Evolutionary conservation across 1,140 invertebrate genomes (phyloP), one percentile per base, ranked within the genome.

Genomic region (Stratiolaelaps scimitus): DNA sequence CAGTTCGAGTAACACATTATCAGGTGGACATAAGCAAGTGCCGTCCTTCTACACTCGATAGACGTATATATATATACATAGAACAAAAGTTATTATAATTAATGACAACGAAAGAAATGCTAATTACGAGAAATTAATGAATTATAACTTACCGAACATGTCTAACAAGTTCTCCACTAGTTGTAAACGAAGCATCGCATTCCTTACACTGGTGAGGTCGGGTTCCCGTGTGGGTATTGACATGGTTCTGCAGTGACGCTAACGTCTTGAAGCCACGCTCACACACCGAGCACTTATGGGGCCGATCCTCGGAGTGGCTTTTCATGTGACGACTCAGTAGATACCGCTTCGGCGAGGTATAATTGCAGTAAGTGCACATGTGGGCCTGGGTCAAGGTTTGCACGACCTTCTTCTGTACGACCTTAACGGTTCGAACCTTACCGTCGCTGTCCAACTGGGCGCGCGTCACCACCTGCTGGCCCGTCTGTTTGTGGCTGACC

Each of bases 221-320:
- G 7, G 87, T 88, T 44, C 92, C 92, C 29, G 92, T 93, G 75
- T 98, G 93, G 67, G 91, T 96, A 75, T 96, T 96, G 1, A 93
- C 84, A 76, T 97, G 92, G 75, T 96, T 98, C 71, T 93, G 87
- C 28, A 97, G 77, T 0, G 91, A 92, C 0, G 90, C 88, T 20
- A 89, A 74, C 0, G 92, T 93, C 77, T 96, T 97, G 73, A 98
- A 98, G 6, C 90, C 91, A 56, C 91, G 80, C 71, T 93, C 89
- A 76, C 92, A 97, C 23, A 95, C 88, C 53, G 83, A 85, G 75
- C 91, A 98, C 74, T 93, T 94, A 74, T 93, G 90, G 0, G 92
- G 91, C 26, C 91, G 78, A 72, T 96, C 92, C 73, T 92, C 89
- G 0, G 89, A 93, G 76, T 98, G 93, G 1, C 87, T 87, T 74